Evolutionary conservation across 2,113 vertebrate genomes (phyloP), one percentile per base, ranked within the genome.

Genomic region (Serilophus lunatus): DNA sequence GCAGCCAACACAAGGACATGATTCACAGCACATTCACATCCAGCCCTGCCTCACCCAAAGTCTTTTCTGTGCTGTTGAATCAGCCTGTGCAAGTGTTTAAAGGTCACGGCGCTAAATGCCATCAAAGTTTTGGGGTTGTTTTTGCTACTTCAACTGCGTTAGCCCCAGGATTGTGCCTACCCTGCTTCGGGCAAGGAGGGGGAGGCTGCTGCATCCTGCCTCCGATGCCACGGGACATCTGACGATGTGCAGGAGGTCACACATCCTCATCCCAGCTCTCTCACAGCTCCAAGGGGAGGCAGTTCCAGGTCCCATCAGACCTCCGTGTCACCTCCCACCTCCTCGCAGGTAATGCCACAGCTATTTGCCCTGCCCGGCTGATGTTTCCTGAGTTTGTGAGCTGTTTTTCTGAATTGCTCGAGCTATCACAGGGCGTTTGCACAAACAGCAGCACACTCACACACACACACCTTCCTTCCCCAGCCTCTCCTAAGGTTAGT

Each of bases 41-140:
- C 0, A 47, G 69, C 51, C 70, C 59, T 24, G 49, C 92, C 93
- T 93, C 95, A 20, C 90, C 85, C 90, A 3, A 4, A 22, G 33
- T 2, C 31, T 6, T 44, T 63, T 31, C 84, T 40, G 6, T 7
- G 3, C 49, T 54, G 28, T 6, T 44, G 61, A 83, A 25, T 38
- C 68, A 79, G 44, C 66, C 81, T 0, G 6, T 12, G 49, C 64
- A 70, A 68, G 44, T 0, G 35, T 40, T 16, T 1, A 86, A 91
- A 94, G 89, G 92, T 92, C 87, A 89, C 0, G 1, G 42, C 38
- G 64, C 64, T 44, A 44, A 91, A 91, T 3, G 44, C 20, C 77
- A n/a, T 0, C 0, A 5, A n/a, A 36, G 8, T 54, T 22, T 20
- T 66, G n/a, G n/a, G n/a, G n/a, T n/a, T n/a, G n/a, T 74, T 66